A percentile compares a stretch with the other conserved stretches of the same genome.
phyloP scores from a whole-genome alignment of 2,113 vertebrate species.

The Nycticebus coucang region DNA sequence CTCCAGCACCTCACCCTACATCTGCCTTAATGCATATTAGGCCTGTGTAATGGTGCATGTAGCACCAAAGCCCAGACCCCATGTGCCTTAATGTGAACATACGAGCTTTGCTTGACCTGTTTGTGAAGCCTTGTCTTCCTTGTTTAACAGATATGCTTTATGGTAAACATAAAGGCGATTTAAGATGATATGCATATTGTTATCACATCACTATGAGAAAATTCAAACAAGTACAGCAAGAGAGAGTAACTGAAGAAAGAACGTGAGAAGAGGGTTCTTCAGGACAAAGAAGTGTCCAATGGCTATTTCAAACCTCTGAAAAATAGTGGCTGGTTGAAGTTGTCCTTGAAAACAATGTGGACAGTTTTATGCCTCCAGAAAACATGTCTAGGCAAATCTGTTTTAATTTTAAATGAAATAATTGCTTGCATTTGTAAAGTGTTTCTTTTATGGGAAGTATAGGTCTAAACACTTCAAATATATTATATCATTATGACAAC shows the following conservation, averaged over 20 bases:
- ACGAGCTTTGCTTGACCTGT: not conserved
- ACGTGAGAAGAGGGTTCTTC: not conserved
- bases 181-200: not conserved
- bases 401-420: slow-evolving; percentile 33
- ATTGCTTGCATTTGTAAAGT: slow-evolving; percentile 6
- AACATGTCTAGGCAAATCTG: slow-evolving; percentile 25
- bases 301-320: slow-evolving; percentile 9
- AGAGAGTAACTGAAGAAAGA: not conserved
- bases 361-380: not conserved
- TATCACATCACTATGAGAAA: not conserved
- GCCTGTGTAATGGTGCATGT: not conserved
- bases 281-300: not conserved
- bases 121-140: slow-evolving; percentile 21
- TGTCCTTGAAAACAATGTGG: slow-evolving; percentile 3
- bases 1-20: not conserved
- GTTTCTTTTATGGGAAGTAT: slow-evolving; percentile 19
- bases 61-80: not conserved
- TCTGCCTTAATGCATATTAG: not conserved
- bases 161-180: not conserved
- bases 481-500: not conserved
- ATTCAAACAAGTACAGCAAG: not conserved
- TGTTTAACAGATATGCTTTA: slow-evolving; percentile 37
- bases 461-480: not conserved
- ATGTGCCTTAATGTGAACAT: not conserved
- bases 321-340: not conserved